Conservation (phyloP, 2,113 vertebrate genomes). For the Phodopus roborovskii region DNA sequence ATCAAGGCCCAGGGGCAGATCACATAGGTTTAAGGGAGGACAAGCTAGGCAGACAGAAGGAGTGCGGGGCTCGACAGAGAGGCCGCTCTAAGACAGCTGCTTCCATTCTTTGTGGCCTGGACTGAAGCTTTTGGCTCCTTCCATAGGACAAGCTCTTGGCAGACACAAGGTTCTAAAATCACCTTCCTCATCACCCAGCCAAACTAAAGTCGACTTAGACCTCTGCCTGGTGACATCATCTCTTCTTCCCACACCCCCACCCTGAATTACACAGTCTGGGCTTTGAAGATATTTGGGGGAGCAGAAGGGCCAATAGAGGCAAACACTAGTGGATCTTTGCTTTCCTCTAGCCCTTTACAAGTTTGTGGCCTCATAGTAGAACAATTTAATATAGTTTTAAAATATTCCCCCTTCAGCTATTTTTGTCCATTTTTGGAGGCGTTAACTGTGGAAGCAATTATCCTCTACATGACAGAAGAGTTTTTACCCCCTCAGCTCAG, state of each 20-base stretch:
- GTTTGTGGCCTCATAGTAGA: conserved; percentile 73
- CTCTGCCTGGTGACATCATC: neutral
- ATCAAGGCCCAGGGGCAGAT: neutral
- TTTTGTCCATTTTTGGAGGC: conserved; percentile 71
- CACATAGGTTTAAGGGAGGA: neutral
- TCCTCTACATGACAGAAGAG: conserved; percentile 60
- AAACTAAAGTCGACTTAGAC: conserved; percentile 17
- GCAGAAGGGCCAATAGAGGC: conserved; percentile 43
- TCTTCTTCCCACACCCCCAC: neutral
- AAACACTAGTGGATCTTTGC: conserved; percentile 58
- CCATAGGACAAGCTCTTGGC: neutral
- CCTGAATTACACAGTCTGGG: neutral
- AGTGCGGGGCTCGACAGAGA: neutral
- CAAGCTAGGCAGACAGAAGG: neutral
- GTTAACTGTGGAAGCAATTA: conserved; percentile 77
- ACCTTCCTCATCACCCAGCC: neutral
- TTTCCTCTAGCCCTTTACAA: conserved; percentile 64
- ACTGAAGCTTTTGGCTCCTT: neutral
- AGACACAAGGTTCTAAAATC: neutral
- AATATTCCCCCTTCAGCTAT: conserved; percentile 70
- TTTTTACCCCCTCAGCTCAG: conserved; percentile 64
- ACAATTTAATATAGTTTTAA: conserved; percentile 74
- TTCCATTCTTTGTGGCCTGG: neutral
- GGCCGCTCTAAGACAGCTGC: neutral
- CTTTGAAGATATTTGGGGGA: neutral